Evolutionary conservation across 1,140 invertebrate genomes (phyloP).

Genomic region (Lucilia cuprina): DNA sequence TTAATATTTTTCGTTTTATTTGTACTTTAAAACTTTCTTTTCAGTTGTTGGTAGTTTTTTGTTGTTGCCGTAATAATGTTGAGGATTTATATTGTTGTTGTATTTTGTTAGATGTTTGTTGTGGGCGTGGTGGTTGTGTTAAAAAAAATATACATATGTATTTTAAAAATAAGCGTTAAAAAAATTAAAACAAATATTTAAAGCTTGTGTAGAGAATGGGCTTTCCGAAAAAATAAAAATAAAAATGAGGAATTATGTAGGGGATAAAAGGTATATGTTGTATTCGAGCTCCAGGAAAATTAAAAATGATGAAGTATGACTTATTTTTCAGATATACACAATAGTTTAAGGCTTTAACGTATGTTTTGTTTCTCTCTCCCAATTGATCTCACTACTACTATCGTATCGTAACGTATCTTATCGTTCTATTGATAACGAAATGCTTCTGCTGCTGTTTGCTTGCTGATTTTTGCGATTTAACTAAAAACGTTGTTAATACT

Average conservation of each 20-base stretch:
- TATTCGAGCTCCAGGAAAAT: constrained; percentile 25
- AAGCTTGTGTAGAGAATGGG: constrained; percentile 25
- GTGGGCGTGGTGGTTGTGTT: constrained; percentile 20
- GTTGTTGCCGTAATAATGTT: constrained; percentile 47
- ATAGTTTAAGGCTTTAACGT: constrained; percentile 5
- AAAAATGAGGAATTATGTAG: constrained; percentile 9
- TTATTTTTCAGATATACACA: constrained; percentile 19
- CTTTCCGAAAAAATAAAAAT: neutral
- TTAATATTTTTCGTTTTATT: constrained; percentile 50
- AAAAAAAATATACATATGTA: neutral
- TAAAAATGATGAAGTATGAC: neutral
- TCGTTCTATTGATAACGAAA: neutral
- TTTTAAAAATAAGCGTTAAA: constrained; percentile 2
- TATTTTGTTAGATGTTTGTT: constrained; percentile 10
- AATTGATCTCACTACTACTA: neutral
- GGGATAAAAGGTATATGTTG: neutral
- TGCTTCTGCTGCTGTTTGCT: neutral
- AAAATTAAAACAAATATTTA: constrained; percentile 19
- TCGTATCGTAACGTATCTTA: no score
- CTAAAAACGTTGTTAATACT: neutral
- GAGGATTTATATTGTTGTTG: constrained; percentile 40
- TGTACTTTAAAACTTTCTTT: constrained; percentile 63
- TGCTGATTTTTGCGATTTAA: neutral
- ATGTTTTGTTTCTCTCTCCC: neutral
- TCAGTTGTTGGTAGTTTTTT: constrained; percentile 53